Percentiles rank a stretch among this genome's conserved stretches.
These are phyloP conservation scores for Ctenopoma kingsleyae DNA, from an alignment of 2,797 vertebrate species.

Conservation along the genomic window DNA sequence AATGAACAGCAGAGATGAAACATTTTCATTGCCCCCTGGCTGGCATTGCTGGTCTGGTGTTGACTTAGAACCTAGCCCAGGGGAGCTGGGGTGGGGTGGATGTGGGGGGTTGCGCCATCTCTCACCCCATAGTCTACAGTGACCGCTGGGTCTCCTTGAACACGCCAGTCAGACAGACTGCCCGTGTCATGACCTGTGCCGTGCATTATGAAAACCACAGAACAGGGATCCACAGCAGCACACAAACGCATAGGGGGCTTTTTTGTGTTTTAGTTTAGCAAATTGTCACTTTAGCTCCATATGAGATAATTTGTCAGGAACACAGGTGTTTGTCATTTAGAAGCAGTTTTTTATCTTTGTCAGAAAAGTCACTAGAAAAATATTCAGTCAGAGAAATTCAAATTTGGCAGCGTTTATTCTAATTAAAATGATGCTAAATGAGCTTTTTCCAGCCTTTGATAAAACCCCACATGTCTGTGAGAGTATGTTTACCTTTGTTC, in stretches of 20 bases:
- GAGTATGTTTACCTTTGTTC: constrained; percentile 79
- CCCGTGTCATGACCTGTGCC: constrained; percentile 57
- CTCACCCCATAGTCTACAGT: constrained; percentile 66
- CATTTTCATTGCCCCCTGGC: constrained; percentile 71
- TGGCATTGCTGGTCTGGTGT: constrained; percentile 61
- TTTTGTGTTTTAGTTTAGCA: constrained; percentile 32
- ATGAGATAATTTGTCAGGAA: constrained; percentile 60
- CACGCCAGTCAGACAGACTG: constrained; percentile 52
- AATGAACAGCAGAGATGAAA: constrained; percentile 79
- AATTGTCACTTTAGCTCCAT: constrained; percentile 53
- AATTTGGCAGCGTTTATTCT: constrained; percentile 78
- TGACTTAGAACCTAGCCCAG: constrained; percentile 57
- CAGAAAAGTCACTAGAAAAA: constrained; percentile 63
- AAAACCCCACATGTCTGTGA: constrained; percentile 67
- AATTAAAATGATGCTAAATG: constrained; percentile 83
- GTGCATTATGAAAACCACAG: constrained; percentile 20
- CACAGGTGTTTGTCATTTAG: constrained; percentile 78
- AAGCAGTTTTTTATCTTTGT: constrained; percentile 62
- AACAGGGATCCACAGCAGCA: constrained; percentile 15
- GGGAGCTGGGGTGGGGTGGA: constrained; percentile 63
- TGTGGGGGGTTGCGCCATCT: constrained; percentile 59
- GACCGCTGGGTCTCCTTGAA: constrained; percentile 79
- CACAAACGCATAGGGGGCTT: constrained; percentile 35
- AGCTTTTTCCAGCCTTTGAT: constrained; percentile 77
- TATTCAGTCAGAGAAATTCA: constrained; percentile 76